Evolutionary conservation across 2,888 invertebrate genomes (phyloP).

Genomic region (Meteorus colon): DNA sequence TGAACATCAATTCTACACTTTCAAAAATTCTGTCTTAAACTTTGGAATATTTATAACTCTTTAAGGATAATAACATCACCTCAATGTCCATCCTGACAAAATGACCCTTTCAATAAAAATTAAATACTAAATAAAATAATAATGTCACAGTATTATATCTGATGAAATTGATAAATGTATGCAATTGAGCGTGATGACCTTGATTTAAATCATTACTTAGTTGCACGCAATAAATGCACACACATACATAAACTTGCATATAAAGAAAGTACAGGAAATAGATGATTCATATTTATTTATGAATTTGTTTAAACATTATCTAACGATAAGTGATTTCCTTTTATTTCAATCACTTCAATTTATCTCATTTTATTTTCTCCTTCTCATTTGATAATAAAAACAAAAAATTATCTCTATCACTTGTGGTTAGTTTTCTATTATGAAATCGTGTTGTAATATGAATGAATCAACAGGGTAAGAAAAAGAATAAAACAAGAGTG

Average conservation of each 20-base stretch:
- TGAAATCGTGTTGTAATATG: neutral
- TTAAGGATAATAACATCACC: too few species aligned
- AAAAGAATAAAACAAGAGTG: neutral
- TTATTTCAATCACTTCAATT: neutral
- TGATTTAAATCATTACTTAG: conserved; percentile 1
- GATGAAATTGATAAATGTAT: conserved; percentile 4
- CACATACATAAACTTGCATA: too few species aligned
- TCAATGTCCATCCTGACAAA: too few species aligned
- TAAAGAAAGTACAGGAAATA: neutral
- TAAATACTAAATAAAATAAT: too few species aligned
- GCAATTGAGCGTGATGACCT: neutral
- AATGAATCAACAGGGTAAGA: neutral
- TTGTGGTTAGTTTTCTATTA: neutral
- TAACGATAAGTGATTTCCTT: neutral
- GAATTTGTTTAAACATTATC: neutral
- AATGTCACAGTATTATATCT: neutral
- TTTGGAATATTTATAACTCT: too few species aligned
- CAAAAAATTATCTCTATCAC: neutral
- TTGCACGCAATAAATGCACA: neutral
- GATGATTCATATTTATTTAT: neutral
- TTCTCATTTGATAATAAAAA: too few species aligned
- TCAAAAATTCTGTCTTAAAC: too few species aligned
- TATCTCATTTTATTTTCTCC: too few species aligned
- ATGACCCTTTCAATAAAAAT: too few species aligned
- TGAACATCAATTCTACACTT: too few species aligned